A percentile compares a stretch with the other conserved stretches of the same genome.
Evolutionary conservation across 2,113 vertebrate species (phyloP).

Genomic region (Notiomystis cincta): DNA sequence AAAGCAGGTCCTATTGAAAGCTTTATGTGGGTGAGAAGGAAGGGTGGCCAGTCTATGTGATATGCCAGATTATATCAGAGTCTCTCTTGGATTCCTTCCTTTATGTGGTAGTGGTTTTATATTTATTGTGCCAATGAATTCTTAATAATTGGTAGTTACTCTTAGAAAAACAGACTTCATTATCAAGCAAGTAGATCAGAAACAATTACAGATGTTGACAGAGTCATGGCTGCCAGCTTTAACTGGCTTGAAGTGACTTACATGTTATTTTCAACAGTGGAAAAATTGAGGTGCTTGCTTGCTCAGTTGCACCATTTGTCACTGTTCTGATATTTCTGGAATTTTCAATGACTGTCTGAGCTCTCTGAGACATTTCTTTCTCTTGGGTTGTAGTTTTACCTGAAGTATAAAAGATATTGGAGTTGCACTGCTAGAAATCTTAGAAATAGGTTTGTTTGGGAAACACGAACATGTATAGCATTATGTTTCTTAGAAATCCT

Average conservation of each 20-base stretch:
- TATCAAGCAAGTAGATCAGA: background rate
- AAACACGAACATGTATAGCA: background rate
- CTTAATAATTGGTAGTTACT: background rate
- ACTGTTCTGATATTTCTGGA: background rate
- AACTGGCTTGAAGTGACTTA: background rate
- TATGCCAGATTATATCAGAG: background rate
- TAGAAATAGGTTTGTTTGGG: background rate
- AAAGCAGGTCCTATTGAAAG: background rate
- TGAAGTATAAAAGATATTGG: background rate
- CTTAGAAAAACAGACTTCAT: background rate
- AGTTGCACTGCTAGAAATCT: background rate
- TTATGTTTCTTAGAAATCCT: background rate
- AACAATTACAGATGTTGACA: background rate
- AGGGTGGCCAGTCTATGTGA: background rate
- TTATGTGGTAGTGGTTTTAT: background rate
- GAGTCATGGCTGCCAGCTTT: background rate
- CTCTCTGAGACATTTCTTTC: background rate
- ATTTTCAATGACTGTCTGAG: background rate
- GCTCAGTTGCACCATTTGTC: background rate
- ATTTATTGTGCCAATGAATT: background rate
- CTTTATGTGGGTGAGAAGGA: background rate
- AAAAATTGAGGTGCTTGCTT: background rate
- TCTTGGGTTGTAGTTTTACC: background rate
- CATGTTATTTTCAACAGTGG: background rate
- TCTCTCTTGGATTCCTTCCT: background rate